Percentiles rank a stretch among this genome's conserved stretches.
phyloP scores from a whole-genome alignment of 2,113 vertebrate genomes.

The Rhinopomastus cyanomelas region DNA sequence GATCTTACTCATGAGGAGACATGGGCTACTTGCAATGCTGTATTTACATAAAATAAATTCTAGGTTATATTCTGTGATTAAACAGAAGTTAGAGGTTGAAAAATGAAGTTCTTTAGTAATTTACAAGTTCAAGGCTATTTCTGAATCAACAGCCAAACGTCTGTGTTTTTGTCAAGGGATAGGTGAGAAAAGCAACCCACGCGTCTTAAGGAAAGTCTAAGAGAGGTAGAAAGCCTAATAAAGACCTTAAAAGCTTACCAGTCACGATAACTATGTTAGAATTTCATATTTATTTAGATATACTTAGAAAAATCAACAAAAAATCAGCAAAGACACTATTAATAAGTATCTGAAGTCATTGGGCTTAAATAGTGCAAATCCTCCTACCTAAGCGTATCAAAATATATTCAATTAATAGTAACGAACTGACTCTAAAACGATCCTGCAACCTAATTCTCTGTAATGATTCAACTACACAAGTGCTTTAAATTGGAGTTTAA shows the following conservation, averaged over 20 bases:
- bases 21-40: neutral
- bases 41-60: neutral
- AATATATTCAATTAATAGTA: neutral
- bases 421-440: neutral
- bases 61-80: neutral
- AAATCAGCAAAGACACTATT: neutral
- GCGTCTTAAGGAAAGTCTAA: neutral
- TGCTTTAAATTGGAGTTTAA: neutral
- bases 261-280: neutral
- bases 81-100: neutral
- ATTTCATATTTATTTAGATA: neutral
- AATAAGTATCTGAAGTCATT: neutral
- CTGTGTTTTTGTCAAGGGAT: neutral
- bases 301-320: neutral
- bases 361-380: neutral
- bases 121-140: neutral
- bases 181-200: neutral
- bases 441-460: neutral
- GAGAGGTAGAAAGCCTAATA: neutral
- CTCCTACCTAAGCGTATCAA: neutral
- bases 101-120: neutral
- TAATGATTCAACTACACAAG: neutral
- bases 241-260: neutral
- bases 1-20: neutral
- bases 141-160: neutral